Evolutionary conservation across 2,113 vertebrate species (phyloP).

Genomic region (Gobius niger): DNA sequence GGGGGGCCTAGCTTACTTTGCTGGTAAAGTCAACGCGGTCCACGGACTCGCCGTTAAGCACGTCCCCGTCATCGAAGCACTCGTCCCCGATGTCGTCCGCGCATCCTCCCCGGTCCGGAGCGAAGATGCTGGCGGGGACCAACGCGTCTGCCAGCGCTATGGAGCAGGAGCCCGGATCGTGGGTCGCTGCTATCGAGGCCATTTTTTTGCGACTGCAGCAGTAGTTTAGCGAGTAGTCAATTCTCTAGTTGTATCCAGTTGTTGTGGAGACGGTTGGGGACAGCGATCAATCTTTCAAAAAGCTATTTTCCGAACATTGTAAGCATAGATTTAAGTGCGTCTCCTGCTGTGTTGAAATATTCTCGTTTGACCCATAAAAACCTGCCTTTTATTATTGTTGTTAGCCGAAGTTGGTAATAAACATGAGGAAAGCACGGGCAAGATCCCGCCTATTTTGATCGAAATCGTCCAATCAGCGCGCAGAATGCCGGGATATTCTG

Average conservation of each 20-base stretch:
- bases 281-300: not conserved
- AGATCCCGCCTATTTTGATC: not conserved
- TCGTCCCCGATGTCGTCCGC: slow-evolving; percentile 70
- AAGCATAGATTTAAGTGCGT: not conserved
- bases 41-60: slow-evolving; percentile 83
- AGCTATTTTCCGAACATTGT: not conserved
- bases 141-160: slow-evolving; percentile 73
- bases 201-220: slow-evolving; percentile 55
- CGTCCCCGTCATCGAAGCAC: slow-evolving; percentile 72
- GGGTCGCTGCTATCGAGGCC: slow-evolving; percentile 69
- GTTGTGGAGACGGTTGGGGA: slow-evolving; percentile 30
- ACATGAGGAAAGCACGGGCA: slow-evolving; percentile 16
- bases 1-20: slow-evolving; percentile 86
- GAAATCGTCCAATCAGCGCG: slow-evolving; percentile 36
- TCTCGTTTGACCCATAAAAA: not conserved
- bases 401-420: slow-evolving; percentile 30
- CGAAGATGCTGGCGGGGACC: slow-evolving; percentile 91
- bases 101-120: slow-evolving; percentile 83
- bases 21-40: slow-evolving; percentile 87
- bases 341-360: not conserved
- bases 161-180: slow-evolving; percentile 68
- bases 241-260: slow-evolving; percentile 10
- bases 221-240: slow-evolving; percentile 2
- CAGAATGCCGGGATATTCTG: not conserved
- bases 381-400: slow-evolving; percentile 23